Conservation (phyloP, 2,797 vertebrate genomes). For the Hirundo rustica region DNA sequence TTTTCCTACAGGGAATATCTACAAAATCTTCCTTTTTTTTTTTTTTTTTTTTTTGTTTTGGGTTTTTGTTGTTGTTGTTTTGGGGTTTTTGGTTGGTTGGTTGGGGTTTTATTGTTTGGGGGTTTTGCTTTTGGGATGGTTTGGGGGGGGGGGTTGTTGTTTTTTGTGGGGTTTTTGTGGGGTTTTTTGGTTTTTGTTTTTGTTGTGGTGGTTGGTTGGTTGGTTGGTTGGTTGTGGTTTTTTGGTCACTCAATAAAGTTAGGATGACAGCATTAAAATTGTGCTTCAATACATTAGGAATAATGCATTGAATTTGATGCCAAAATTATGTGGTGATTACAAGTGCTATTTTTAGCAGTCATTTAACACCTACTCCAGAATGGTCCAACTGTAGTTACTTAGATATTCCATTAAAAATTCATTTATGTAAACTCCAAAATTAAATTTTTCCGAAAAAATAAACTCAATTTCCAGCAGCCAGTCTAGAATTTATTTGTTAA, state of each 20-base stretch:
- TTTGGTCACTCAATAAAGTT: not conserved
- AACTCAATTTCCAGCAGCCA: not conserved
- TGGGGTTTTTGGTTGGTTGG: too few species aligned
- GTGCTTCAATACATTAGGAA: not conserved
- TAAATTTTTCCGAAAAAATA: not conserved
- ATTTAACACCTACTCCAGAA: not conserved
- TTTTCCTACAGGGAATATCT: not conserved
- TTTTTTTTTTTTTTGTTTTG: not conserved
- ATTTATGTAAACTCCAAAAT: rapidly evolving
- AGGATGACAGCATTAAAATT: not conserved
- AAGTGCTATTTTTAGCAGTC: not conserved
- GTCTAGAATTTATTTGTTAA: not conserved
- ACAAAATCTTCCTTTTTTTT: not conserved
- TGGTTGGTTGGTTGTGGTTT: too few species aligned
- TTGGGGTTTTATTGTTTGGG: too few species aligned
- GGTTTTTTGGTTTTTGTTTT: too few species aligned
- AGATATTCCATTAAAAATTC: not conserved
- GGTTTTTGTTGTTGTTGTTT: not conserved
- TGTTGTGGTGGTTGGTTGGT: too few species aligned
- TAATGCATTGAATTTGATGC: not conserved
- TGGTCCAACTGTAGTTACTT: not conserved
- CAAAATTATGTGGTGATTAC: not conserved
- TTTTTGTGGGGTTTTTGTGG: not conserved
- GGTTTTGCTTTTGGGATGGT: too few species aligned
- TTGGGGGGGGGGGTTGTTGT: too few species aligned